phyloP scores from a whole-genome alignment of 2,113 vertebrate genomes.

The Bostrychus sinensis region DNA sequence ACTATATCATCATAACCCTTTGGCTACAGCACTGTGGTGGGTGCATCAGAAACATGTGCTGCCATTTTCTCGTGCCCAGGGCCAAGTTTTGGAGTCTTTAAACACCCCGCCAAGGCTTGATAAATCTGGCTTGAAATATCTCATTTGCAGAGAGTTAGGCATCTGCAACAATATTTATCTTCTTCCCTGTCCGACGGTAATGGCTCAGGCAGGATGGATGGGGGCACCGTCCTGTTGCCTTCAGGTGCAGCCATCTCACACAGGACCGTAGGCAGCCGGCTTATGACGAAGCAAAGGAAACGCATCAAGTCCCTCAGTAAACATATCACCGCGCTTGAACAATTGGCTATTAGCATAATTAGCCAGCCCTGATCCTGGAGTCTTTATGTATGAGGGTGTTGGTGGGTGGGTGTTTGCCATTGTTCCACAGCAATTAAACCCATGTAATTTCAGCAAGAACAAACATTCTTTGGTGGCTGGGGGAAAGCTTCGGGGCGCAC shows the following conservation, averaged over 20 bases:
- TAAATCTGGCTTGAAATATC: constrained; percentile 78
- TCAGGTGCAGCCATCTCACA: constrained; percentile 84
- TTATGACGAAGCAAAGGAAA: constrained; percentile 90
- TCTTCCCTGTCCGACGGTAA: constrained; percentile 90
- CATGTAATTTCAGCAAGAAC: constrained; percentile 98
- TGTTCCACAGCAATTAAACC: constrained; percentile 99
- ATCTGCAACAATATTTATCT: constrained; percentile 92
- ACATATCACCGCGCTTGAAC: constrained; percentile 96
- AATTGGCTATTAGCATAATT: constrained; percentile 99
- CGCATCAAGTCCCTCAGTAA: constrained; percentile 94
- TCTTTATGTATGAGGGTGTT: constrained; percentile 57
- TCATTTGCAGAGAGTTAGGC: constrained; percentile 84
- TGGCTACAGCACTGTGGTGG: constrained; percentile 72
- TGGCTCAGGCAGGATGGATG: constrained; percentile 91
- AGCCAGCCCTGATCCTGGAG: constrained; percentile 91
- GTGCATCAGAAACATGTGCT: constrained; percentile 76
- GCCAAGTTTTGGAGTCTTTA: constrained; percentile 76
- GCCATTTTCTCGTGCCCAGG: constrained; percentile 75
- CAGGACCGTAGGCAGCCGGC: constrained; percentile 87
- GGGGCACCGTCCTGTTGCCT: constrained; percentile 86
- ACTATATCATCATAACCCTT: constrained; percentile 76
- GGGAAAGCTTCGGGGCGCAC: constrained; percentile 93
- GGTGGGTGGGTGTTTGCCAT: constrained; percentile 76
- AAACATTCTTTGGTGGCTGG: constrained; percentile 95
- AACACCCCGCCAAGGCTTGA: constrained; percentile 77